A percentile compares a stretch with the other conserved stretches of the same genome.
These are phyloP conservation scores for Paramisgurnus dabryanus DNA, from an alignment of 2,113 vertebrate species.

Conservation along the genomic window DNA sequence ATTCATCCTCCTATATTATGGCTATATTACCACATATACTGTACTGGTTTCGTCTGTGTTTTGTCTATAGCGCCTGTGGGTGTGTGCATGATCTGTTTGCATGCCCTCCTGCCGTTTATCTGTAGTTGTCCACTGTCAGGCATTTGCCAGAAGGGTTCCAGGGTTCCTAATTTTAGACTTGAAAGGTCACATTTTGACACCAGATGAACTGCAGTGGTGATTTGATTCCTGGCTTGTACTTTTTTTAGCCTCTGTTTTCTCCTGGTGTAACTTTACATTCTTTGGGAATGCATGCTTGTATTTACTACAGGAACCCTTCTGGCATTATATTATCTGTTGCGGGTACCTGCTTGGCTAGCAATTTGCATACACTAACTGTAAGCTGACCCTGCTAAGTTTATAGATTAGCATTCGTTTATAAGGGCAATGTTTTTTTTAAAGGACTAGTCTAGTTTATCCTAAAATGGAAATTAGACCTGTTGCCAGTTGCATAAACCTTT, in stretches of 20 bases:
- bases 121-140: slow-evolving; percentile 41
- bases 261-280: slow-evolving; percentile 16
- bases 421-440: too few species aligned
- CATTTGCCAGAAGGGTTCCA: slow-evolving; percentile 32
- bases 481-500: too few species aligned
- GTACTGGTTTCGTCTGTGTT: not conserved
- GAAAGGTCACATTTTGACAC: slow-evolving; percentile 53
- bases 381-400: not conserved
- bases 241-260: slow-evolving; percentile 31
- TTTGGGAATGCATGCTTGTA: not conserved
- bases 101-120: not conserved
- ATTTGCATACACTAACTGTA: slow-evolving; percentile 21
- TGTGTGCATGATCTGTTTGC: not conserved
- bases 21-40: slow-evolving; percentile 10
- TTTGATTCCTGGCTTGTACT: slow-evolving; percentile 1
- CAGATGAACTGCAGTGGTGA: slow-evolving; percentile 31
- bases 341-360: not conserved
- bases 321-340: not conserved
- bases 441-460: too few species aligned
- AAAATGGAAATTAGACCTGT: too few species aligned
- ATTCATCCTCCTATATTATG: slow-evolving; percentile 33
- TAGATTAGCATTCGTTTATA: not conserved
- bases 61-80: slow-evolving; percentile 13
- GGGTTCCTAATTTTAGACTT: slow-evolving; percentile 51
- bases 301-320: slow-evolving; percentile 1